Base-by-base conservation (phyloP, 2,797 vertebrate genomes). In the Myiothlypis chrysogaster region DNA sequence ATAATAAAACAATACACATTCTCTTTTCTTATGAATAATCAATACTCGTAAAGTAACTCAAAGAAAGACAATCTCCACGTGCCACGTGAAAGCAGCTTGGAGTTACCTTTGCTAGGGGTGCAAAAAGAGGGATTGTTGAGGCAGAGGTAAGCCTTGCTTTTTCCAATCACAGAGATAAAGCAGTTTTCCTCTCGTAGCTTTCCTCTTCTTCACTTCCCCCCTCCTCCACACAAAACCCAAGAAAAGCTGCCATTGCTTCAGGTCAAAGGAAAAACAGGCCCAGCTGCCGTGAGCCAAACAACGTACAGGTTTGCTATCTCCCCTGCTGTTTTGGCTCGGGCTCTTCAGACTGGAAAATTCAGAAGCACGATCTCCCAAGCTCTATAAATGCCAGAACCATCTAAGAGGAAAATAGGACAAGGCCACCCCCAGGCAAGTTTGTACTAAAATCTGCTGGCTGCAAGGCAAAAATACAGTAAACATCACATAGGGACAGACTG, bases 321-420 rank as follows among this genome's bases (percentile, higher is more conserved):
- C 95, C 95, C 95, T 97, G 93, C 97, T 96, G 95, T 96, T 97
- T 96, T 95, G 97, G 95, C 96, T 95, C 14, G 64, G 97, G 96
- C 79, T 87, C 95, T 89, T 97, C 95, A 95, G 95, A 96, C 93
- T 94, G 95, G 97, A 96, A 97, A 97, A 97, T 95, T 97, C 94
- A 79, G 90, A 97, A 94, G 97, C 95, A 96, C 94, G 10, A 95
- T 96, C 96, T 96, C 93, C 90, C 86, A 96, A 96, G 96, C 93
- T 94, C 96, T 95, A 89, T 94, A 96, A 97, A 97, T 94, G 97
- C 95, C 97, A 97, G 94, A 97, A 95, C 81, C 91, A 96, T 95
- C 95, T 97, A 96, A 89, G 95, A 96, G 94, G 95, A 97, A 97
- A 97, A 95, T 93, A 97, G 96, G 97, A 97, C 95, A 97, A 95